Base-by-base conservation (phyloP, 2,113 vertebrate species). In the Isichthys henryi region DNA sequence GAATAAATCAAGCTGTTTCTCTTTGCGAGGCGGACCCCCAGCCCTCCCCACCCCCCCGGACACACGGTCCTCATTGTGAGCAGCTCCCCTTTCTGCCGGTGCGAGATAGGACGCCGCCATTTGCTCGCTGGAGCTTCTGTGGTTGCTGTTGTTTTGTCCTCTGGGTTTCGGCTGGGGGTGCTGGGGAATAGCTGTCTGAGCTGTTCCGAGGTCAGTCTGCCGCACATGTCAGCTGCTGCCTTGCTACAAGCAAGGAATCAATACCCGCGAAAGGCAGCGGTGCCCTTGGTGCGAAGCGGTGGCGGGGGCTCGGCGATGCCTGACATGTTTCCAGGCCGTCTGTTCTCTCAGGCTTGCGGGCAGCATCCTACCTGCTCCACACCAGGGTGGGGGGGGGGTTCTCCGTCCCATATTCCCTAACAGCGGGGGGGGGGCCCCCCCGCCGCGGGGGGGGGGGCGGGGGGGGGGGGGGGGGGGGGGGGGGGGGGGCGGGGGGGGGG, bases 161-260 rank as follows among this genome's bases (percentile, higher is more conserved):
- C 96, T 91, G 94, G 97, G 97, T 96, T 96, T 97, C 95, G 95
- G 96, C 96, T 94, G 92, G 56, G 94, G 94, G 96, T 17, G 91
- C 93, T 80, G 97, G 97, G 86, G 97, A 98, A 97, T 97, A 96
- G 97, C 97, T 98, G 97, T 98, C 97, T 97, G 94, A 93, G 90
- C 96, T 96, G 96, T 95, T 96, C 96, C 96, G 96, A 98, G 98
- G 98, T 97, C 97, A 97, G 97, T 95, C 96, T 95, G 97, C 96
- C 97, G 96, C 93, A 96, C 97, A 97, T 99, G 98, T 98, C 98
- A 98, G 97, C 97, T 98, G 97, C 97, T 98, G 97, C 97, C 97
- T 99, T 96, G 94, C 96, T 97, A 98, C 97, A 97, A 98, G 97
- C 95, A 96, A 97, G 97, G 97, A 99, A 99, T 99, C 98, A 98